Conservation (phyloP, 2,113 vertebrate genomes). For the Chascanopsetta lugubris region DNA sequence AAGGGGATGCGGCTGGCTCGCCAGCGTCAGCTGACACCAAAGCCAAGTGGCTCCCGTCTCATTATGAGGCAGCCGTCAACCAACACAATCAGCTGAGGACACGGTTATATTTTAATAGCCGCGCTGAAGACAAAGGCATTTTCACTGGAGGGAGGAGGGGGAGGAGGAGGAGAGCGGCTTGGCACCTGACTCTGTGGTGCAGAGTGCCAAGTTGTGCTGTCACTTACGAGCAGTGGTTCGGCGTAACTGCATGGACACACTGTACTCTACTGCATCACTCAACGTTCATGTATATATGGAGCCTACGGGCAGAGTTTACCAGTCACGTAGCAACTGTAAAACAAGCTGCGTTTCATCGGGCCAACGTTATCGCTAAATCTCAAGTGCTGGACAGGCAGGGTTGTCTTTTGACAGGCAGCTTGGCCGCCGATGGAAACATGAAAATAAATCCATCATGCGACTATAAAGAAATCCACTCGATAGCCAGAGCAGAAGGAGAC, state of each 20-base stretch:
- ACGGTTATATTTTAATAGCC: slow-evolving; percentile 42
- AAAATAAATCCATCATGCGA: slow-evolving; percentile 45
- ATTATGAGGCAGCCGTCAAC: slow-evolving; percentile 45
- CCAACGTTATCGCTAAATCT: slow-evolving; percentile 14
- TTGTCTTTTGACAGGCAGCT: slow-evolving; percentile 22
- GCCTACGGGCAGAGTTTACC: slow-evolving; percentile 3
- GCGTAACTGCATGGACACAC: neutral
- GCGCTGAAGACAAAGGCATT: slow-evolving; percentile 18
- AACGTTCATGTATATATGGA: neutral
- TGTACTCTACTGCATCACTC: neutral
- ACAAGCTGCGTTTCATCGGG: slow-evolving; percentile 28
- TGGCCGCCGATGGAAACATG: slow-evolving; percentile 25
- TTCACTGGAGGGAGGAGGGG: slow-evolving; percentile 4
- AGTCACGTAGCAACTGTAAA: slow-evolving; percentile 46
- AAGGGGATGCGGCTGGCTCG: slow-evolving; percentile 47
- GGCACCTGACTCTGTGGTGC: slow-evolving; percentile 12
- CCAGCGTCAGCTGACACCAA: slow-evolving; percentile 57
- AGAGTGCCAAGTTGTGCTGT: slow-evolving; percentile 14
- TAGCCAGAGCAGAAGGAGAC: slow-evolving; percentile 23
- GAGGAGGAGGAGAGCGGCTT: no score
- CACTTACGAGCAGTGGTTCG: neutral
- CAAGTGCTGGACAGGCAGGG: slow-evolving; percentile 32
- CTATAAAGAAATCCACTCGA: slow-evolving; percentile 41
- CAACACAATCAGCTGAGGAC: slow-evolving; percentile 49
- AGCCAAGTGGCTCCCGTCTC: slow-evolving; percentile 46